Evolutionary conservation across 2,888 invertebrate species (phyloP).

Genomic region (Philereme transversata): DNA sequence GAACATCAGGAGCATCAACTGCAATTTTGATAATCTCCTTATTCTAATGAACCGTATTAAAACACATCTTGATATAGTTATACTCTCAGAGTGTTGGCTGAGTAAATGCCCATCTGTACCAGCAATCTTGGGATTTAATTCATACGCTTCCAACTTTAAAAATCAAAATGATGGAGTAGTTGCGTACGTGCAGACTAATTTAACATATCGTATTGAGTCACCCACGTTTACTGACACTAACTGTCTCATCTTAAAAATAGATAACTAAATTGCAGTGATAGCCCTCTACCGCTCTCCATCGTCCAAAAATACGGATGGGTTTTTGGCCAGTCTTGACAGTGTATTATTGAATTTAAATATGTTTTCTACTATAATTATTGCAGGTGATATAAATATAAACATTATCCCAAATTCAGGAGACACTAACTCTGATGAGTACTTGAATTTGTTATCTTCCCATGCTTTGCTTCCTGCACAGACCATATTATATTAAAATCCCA

Average conservation of each 20-base stretch:
- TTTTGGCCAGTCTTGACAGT: background rate
- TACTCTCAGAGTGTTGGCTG: background rate
- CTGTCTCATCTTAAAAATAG: background rate
- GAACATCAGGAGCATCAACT: background rate
- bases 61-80: background rate
- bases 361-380: background rate
- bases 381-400: background rate
- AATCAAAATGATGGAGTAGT: conserved; percentile 1
- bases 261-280: background rate
- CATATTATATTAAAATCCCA: background rate
- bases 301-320: background rate
- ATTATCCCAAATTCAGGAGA: background rate
- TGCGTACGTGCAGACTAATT: background rate
- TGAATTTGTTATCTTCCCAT: background rate
- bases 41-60: background rate
- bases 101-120: background rate
- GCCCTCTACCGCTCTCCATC: conserved; percentile 1
- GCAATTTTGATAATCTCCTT: background rate
- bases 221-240: background rate
- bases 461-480: conserved; percentile 1
- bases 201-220: background rate
- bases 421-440: background rate
- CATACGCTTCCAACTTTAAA: background rate
- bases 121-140: background rate
- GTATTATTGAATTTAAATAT: background rate